Percentiles rank a stretch among this genome's conserved stretches.
Conservation (phyloP, 2,797 vertebrate genomes). For the Cirrhinus molitorella region DNA sequence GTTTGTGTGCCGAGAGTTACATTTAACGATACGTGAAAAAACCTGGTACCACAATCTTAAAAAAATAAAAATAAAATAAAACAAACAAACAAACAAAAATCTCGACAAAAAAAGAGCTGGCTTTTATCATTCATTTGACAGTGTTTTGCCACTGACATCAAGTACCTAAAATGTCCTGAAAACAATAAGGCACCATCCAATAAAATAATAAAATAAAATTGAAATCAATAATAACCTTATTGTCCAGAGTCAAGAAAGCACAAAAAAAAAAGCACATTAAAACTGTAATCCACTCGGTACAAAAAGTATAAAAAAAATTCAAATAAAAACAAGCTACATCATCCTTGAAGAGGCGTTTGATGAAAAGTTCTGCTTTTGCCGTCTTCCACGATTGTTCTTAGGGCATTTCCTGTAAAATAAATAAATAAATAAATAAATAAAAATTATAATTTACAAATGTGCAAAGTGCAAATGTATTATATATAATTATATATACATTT, state of each 20-base stretch:
- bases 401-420: slow-evolving; percentile 88
- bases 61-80: slow-evolving; percentile 22
- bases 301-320: slow-evolving; percentile 71
- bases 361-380: slow-evolving; percentile 97
- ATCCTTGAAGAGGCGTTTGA: slow-evolving; percentile 95
- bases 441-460: too few species aligned
- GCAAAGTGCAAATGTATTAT: too few species aligned
- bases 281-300: slow-evolving; percentile 86
- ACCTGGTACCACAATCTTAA: slow-evolving; percentile 31
- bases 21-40: slow-evolving; percentile 58
- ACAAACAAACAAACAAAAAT: background rate
- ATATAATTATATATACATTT: too few species aligned
- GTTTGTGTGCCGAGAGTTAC: slow-evolving; percentile 57
- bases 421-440: background rate
- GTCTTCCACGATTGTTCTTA: slow-evolving; percentile 93
- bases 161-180: slow-evolving; percentile 83
- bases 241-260: slow-evolving; percentile 55
- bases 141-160: slow-evolving; percentile 73
- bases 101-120: slow-evolving; percentile 50
- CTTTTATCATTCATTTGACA: slow-evolving; percentile 75
- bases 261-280: slow-evolving; percentile 83
- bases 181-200: slow-evolving; percentile 77
- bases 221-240: slow-evolving; percentile 63
- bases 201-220: slow-evolving; percentile 60
- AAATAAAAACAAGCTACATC: slow-evolving; percentile 88